Conservation (phyloP, 2,888 invertebrate genomes). For the Apoda limacodes region DNA sequence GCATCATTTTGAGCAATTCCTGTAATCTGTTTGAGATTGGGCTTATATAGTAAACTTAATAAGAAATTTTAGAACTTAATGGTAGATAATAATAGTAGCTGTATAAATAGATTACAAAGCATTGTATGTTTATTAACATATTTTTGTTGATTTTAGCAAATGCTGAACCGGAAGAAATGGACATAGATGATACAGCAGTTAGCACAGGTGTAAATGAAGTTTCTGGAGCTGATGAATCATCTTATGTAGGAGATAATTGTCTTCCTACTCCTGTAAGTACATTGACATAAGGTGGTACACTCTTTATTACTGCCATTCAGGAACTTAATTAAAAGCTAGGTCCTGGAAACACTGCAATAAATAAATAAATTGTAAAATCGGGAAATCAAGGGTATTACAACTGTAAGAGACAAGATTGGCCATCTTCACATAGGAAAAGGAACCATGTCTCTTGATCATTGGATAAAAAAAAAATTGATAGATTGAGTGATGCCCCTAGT, state of each 20-base stretch:
- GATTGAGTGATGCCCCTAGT: not conserved
- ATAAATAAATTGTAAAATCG: too few species aligned
- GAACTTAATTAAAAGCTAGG: too few species aligned
- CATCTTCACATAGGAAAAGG: too few species aligned
- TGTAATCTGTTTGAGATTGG: too few species aligned
- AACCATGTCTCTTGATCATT: too few species aligned
- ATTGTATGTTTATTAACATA: not conserved
- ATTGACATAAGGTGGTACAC: too few species aligned
- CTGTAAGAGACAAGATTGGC: too few species aligned
- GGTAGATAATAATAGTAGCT: conserved; percentile 1
- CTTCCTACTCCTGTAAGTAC: conserved; percentile 57
- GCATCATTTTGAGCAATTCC: too few species aligned
- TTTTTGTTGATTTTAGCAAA: conserved; percentile 25
- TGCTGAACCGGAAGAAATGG: conserved; percentile 56
- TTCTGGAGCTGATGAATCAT: conserved; percentile 47
- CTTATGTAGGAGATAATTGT: conserved; percentile 63
- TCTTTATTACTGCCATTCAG: too few species aligned
- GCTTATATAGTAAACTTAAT: not conserved
- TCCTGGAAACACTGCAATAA: too few species aligned
- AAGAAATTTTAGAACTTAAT: not conserved
- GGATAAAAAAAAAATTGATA: too few species aligned
- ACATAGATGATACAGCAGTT: conserved; percentile 52
- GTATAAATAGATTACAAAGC: conserved; percentile 7
- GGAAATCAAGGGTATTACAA: too few species aligned
- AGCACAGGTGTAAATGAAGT: conserved; percentile 22